phyloP scores from a whole-genome alignment of 2,888 invertebrate species.

The Agrotis segetum region DNA sequence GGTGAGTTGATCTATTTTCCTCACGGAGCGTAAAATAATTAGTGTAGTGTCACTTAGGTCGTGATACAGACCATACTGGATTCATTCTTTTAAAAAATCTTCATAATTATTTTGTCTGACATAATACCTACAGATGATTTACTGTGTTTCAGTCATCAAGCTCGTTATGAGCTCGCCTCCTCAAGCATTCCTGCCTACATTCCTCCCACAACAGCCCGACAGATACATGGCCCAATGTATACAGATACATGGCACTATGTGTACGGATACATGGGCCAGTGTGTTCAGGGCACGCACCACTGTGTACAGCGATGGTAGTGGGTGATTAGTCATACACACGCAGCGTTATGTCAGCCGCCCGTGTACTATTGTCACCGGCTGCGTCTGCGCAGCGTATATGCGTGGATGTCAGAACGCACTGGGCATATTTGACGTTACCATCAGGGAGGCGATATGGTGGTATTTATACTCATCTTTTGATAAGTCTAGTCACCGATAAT shows the following conservation, averaged over 20 bases:
- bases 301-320: slow-evolving; percentile 29
- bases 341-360: slow-evolving; percentile 60
- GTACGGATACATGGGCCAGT: slow-evolving; percentile 23
- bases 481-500: too few species aligned
- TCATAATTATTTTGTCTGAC: not conserved
- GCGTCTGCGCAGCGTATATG: slow-evolving; percentile 52
- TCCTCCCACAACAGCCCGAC: slow-evolving; percentile 10
- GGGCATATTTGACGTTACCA: not conserved
- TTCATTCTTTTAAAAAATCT: not conserved
- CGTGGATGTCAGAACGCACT: slow-evolving; percentile 33
- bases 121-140: not conserved
- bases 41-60: too few species aligned
- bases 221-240: slow-evolving; percentile 9
- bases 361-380: slow-evolving; percentile 58
- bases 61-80: too few species aligned
- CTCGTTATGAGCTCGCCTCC: not conserved
- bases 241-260: slow-evolving; percentile 17
- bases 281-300: slow-evolving; percentile 4
- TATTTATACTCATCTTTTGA: not conserved
- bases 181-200: slow-evolving; percentile 16
- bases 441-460: too few species aligned
- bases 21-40: too few species aligned
- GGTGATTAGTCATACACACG: slow-evolving; percentile 66
- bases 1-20: not conserved
- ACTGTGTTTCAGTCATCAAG: slow-evolving; percentile 1